phyloP scores from a whole-genome alignment of 2,797 vertebrate genomes.

The Pseudotriccus pelzelni region DNA sequence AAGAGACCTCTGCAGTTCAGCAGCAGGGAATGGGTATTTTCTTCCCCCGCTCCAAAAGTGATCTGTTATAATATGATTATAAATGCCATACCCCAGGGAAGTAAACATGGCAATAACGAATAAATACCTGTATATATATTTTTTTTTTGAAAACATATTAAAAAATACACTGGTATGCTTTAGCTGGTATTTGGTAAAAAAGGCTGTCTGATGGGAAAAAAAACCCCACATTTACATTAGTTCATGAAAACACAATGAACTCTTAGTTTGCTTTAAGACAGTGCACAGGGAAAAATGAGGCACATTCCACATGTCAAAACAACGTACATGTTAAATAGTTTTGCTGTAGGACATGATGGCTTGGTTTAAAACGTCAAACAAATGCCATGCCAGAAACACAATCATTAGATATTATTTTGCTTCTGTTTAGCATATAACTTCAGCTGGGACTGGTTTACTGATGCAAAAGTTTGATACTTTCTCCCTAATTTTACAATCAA shows the following conservation, averaged over 20 bases:
- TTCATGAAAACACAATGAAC: constrained; percentile 36
- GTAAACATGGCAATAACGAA: not conserved
- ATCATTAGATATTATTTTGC: constrained; percentile 21
- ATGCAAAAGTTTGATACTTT: constrained; percentile 1
- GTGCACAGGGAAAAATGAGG: constrained; percentile 14
- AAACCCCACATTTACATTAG: not conserved
- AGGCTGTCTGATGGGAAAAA: not conserved
- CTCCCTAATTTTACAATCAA: constrained; percentile 20
- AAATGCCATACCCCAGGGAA: not conserved
- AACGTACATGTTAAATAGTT: constrained; percentile 25
- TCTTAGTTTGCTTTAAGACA: constrained; percentile 17
- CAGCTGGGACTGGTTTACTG: not conserved
- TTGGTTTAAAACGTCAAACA: constrained; percentile 41
- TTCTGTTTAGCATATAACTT: constrained; percentile 7
- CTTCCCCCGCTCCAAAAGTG: not conserved
- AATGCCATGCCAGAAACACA: constrained; percentile 14
- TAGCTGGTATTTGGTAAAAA: not conserved
- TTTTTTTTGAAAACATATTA: not conserved
- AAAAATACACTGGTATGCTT: constrained; percentile 6
- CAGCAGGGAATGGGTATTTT: not conserved
- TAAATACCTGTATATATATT: not conserved
- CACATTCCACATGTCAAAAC: constrained; percentile 27
- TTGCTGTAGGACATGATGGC: constrained; percentile 9
- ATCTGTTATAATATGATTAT: not conserved
- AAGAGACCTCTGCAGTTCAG: constrained; percentile 28